Evolutionary conservation across 2,888 invertebrate species (phyloP).

Genomic region (Stenichneumon culpator): DNA sequence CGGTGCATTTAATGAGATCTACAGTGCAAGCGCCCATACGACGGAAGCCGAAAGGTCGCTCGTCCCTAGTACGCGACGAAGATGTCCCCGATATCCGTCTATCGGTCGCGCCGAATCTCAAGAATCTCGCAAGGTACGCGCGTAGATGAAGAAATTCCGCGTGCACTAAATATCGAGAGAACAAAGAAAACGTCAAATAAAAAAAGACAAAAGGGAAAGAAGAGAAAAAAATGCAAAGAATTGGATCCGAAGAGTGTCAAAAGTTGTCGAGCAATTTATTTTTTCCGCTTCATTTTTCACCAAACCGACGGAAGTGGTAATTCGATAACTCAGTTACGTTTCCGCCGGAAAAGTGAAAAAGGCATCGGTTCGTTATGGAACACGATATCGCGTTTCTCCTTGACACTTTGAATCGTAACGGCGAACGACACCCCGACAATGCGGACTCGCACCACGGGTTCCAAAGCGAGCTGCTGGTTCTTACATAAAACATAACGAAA

Average conservation of each 20-base stretch:
- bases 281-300: neutral
- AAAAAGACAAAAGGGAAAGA: neutral
- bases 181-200: neutral
- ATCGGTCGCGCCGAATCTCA: neutral
- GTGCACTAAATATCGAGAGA: neutral
- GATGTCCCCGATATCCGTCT: slow-evolving; percentile 1
- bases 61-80: slow-evolving; percentile 9
- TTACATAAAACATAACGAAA: slow-evolving; percentile 6
- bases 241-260: too few relatives aligned
- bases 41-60: slow-evolving; percentile 22
- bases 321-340: neutral
- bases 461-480: neutral
- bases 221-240: neutral
- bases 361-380: neutral
- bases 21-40: slow-evolving; percentile 60
- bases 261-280: too few relatives aligned
- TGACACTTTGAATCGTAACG: neutral
- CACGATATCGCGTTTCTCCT: neutral
- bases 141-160: neutral
- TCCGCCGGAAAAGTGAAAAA: neutral
- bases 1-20: slow-evolving; percentile 72
- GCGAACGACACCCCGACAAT: neutral
- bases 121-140: neutral
- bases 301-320: neutral
- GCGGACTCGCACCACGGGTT: neutral